Evolutionary conservation across 2,113 vertebrate species (phyloP).

Genomic region (Oryctolagus cuniculus): mOryCun1.1 NC_091438.1:160042001-160042500

Average conservation of each 20-base stretch:
- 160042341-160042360: background rate
- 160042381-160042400: background rate
- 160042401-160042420: too few species aligned
- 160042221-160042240: background rate
- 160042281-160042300: background rate
- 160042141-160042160: background rate
- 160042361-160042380: background rate
- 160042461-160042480: background rate
- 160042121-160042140: background rate
- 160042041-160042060: background rate
- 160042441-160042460: too few species aligned
- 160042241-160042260: background rate
- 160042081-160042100: background rate
- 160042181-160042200: background rate
- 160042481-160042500: too few species aligned
- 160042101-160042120: background rate
- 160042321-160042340: rapidly evolving
- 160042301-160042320: background rate
- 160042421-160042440: too few species aligned
- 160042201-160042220: background rate
- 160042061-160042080: background rate
- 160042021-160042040: background rate
- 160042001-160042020: background rate
- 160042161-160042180: too few species aligned
- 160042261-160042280: background rate